Evolutionary conservation across 1,140 invertebrate species (phyloP).

Genomic region (Bombus balteatus): DNA sequence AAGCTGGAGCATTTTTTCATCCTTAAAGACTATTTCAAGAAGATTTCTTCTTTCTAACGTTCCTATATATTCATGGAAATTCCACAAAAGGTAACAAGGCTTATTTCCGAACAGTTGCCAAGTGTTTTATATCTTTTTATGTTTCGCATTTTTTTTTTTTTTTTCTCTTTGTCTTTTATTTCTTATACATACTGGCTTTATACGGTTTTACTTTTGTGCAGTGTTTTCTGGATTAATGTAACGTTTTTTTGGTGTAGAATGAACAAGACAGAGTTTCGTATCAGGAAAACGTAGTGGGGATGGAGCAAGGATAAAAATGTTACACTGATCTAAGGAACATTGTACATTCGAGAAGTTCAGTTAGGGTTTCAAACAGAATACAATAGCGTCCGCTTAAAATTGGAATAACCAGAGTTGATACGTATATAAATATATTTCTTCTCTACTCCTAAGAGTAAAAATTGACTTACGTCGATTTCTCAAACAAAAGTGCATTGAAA

Average conservation of each 20-base stretch:
- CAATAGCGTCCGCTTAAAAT: not conserved
- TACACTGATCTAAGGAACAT: no score
- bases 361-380: not conserved
- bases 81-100: not conserved
- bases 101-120: not conserved
- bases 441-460: not conserved
- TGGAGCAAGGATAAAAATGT: no score
- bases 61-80: not conserved
- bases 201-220: not conserved
- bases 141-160: not conserved
- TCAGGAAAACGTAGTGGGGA: no score
- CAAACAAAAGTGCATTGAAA: not conserved
- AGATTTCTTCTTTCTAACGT: constrained; percentile 10
- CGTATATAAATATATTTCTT: not conserved
- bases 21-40: not conserved
- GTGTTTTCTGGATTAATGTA: not conserved
- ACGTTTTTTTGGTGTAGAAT: no score
- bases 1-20: not conserved
- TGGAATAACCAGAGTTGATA: not conserved
- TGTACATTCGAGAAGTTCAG: no score
- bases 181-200: not conserved
- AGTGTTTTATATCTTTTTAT: not conserved
- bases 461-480: not conserved
- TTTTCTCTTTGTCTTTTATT: not conserved
- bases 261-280: no score